Conservation (phyloP, 1,140 invertebrate species). For the Ganaspis sp. region DNA sequence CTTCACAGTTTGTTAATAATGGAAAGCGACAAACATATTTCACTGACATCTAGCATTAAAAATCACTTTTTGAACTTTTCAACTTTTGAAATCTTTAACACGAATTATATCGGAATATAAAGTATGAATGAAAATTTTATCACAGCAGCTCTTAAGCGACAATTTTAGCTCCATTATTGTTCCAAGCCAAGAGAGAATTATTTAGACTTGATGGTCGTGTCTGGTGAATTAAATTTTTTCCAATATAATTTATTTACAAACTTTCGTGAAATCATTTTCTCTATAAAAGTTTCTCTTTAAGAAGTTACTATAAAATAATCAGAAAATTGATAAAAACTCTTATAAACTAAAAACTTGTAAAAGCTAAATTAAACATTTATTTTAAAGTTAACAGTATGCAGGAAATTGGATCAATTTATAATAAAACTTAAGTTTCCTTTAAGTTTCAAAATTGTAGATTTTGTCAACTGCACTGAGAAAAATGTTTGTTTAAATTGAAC, state of each 20-base stretch:
- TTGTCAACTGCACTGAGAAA: too few relatives aligned
- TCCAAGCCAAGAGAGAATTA: background rate
- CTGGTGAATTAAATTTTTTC: background rate
- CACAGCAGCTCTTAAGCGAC: background rate
- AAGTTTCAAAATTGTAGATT: too few relatives aligned
- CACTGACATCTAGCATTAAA: background rate
- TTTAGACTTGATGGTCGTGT: background rate
- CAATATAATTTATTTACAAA: constrained; percentile 7
- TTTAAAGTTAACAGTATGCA: background rate
- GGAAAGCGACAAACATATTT: background rate
- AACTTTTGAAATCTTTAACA: background rate
- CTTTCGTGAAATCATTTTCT: background rate
- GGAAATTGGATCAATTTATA: background rate
- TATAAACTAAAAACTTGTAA: background rate
- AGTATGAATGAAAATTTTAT: background rate
- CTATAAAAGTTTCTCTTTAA: background rate
- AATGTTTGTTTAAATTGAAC: too few relatives aligned
- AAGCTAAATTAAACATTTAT: background rate
- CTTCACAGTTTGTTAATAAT: background rate
- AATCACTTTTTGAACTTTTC: background rate
- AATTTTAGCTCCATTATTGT: background rate
- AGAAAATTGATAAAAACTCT: background rate
- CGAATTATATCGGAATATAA: background rate
- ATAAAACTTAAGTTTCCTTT: background rate
- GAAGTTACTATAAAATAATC: background rate